Conservation (phyloP, 2,113 vertebrate genomes). For the Ceyx cyanopectus region DNA sequence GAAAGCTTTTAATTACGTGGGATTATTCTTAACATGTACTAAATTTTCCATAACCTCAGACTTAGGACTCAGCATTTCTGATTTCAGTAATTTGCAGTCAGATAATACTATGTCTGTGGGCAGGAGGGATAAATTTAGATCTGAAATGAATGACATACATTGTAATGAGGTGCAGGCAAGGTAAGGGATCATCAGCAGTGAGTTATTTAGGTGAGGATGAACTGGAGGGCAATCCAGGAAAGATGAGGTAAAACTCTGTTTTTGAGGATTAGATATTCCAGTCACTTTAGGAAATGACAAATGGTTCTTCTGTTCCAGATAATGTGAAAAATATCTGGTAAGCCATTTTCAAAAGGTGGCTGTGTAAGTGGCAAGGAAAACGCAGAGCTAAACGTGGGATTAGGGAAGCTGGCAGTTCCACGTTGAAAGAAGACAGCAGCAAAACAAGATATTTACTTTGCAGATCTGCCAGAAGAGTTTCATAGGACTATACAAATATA, state of each 20-base stretch:
- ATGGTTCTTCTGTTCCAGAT: background rate
- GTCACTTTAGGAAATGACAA: background rate
- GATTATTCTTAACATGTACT: slow-evolving; percentile 49
- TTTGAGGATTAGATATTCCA: background rate
- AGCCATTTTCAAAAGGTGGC: background rate
- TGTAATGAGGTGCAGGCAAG: slow-evolving; percentile 53
- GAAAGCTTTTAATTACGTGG: slow-evolving; percentile 45
- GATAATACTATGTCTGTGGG: slow-evolving; percentile 45
- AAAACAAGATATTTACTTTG: background rate
- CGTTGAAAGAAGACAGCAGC: background rate
- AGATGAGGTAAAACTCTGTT: background rate
- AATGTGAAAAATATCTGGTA: background rate
- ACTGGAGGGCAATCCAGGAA: slow-evolving; percentile 20
- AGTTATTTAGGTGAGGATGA: slow-evolving; percentile 39
- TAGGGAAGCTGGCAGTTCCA: background rate
- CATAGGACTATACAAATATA: background rate
- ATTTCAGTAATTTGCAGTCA: slow-evolving; percentile 49
- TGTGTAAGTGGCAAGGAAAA: background rate
- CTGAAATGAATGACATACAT: slow-evolving; percentile 52
- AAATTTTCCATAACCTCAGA: slow-evolving; percentile 51
- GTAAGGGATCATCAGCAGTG: slow-evolving; percentile 42
- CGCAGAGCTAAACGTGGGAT: background rate
- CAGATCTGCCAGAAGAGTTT: background rate
- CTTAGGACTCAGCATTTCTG: slow-evolving; percentile 44
- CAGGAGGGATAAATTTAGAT: slow-evolving; percentile 56